Evolutionary conservation across 2,888 invertebrate species (phyloP).

Genomic region (Cinara cedri): DNA sequence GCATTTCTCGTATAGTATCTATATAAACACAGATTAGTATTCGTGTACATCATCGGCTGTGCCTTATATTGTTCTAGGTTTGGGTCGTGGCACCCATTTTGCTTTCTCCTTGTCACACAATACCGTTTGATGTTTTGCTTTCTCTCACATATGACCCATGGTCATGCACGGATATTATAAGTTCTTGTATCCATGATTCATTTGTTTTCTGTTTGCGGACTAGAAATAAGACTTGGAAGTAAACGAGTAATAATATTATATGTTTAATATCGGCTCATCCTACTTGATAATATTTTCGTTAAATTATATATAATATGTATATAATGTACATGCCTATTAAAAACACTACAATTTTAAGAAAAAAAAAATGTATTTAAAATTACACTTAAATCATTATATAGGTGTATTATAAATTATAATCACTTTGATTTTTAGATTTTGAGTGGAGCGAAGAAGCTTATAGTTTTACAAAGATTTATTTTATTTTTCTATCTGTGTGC

Average conservation of each 20-base stretch:
- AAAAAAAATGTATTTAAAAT: no score
- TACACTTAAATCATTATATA: no score
- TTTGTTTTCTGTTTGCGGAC: conserved; percentile 40
- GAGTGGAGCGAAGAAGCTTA: no score
- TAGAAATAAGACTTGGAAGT: conserved; percentile 20
- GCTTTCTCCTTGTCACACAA: conserved; percentile 54
- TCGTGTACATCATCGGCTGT: conserved; percentile 15
- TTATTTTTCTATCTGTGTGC: no score
- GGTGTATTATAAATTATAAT: no score
- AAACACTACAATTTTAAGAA: not conserved
- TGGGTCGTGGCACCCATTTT: conserved; percentile 52
- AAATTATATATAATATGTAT: not conserved
- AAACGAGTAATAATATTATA: not conserved
- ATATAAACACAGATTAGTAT: conserved; percentile 37
- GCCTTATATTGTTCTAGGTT: conserved; percentile 53
- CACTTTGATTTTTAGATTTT: no score
- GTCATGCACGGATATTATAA: conserved; percentile 25
- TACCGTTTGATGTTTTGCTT: conserved; percentile 47
- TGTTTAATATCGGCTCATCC: not conserved
- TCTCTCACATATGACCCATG: conserved; percentile 47
- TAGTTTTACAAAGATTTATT: no score
- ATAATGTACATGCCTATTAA: no score
- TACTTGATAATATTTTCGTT: not conserved
- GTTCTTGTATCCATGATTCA: conserved; percentile 10
- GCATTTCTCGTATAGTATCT: not conserved